Conservation (phyloP, 1,140 invertebrate species). For the Calosoma granatense region DNA sequence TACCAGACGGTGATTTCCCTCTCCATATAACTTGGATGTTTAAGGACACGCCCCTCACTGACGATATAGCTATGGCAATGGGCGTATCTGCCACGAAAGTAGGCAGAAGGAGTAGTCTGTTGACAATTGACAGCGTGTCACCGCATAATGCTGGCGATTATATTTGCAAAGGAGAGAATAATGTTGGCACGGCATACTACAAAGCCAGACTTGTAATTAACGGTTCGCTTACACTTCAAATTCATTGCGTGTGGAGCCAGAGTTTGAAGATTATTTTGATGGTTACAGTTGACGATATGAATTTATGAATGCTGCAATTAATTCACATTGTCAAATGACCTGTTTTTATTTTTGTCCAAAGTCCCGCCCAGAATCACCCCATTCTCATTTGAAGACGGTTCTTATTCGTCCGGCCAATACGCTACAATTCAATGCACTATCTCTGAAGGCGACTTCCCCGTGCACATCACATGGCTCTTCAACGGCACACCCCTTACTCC, state of each 20-base stretch:
- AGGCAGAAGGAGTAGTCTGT: slow-evolving; percentile 25
- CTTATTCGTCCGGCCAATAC: slow-evolving; percentile 55
- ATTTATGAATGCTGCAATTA: no score
- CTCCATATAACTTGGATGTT: slow-evolving; percentile 52
- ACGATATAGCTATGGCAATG: slow-evolving; percentile 9
- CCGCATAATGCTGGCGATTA: slow-evolving; percentile 52
- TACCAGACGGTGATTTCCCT: slow-evolving; percentile 51
- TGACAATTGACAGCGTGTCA: slow-evolving; percentile 47
- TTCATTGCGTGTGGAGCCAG: background rate
- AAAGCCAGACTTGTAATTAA: slow-evolving; percentile 51
- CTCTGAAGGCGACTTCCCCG: slow-evolving; percentile 57
- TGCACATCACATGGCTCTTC: slow-evolving; percentile 53
- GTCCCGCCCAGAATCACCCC: slow-evolving; percentile 43
- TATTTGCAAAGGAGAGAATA: slow-evolving; percentile 50
- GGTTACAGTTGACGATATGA: no score
- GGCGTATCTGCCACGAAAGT: slow-evolving; percentile 25
- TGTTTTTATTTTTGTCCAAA: slow-evolving; percentile 18
- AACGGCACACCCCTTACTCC: slow-evolving; percentile 35
- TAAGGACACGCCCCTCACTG: slow-evolving; percentile 33
- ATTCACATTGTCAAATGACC: no score
- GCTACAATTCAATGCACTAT: slow-evolving; percentile 57
- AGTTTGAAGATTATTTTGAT: background rate
- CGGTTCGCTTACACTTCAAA: slow-evolving; percentile 36
- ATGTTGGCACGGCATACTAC: slow-evolving; percentile 46
- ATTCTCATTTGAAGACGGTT: slow-evolving; percentile 44